Evolutionary conservation across 2,888 invertebrate genomes (phyloP), one percentile per base, ranked within the genome.

Genomic region (Ophioninae sp.): DNA sequence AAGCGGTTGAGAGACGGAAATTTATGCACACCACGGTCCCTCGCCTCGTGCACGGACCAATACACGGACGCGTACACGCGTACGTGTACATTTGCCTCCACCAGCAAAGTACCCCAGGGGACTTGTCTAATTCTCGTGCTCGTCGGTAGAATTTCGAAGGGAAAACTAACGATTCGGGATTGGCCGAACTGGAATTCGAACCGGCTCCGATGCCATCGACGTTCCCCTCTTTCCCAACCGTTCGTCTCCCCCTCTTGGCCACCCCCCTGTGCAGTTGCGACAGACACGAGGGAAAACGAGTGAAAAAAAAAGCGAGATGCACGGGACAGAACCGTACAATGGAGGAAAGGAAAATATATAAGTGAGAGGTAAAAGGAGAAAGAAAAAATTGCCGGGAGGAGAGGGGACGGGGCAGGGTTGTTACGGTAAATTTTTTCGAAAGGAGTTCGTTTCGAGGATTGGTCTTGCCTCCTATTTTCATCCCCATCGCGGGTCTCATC

Each of bases 121-220:
- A 82, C 63, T 74, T 78, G 58, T 74, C 82, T 82, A 79, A 79
- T 82, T 82, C 82, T 79, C 56, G 63, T 44, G 37, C 59, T 79
- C 74, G 79, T 74, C 59, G 79, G 74, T 79, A 71, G 59, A 79
- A 82, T 82, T 79, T 75, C 79, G 58, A 79, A 79, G 79, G 74
- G 82, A 79, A 82, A 82, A 79, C 79, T 82, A 79, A 79, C 82
- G 82, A 82, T 75, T 82, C 82, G 79, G 75, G 79, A 82, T 82
- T 79, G 82, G 79, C 82, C 74, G 79, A 30, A 30, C 30, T 75
- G 71, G 79, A 75, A 65, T 75, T 82, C 82, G 82, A 74, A 74
- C 79, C 51, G 79, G 64, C 71, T 68, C 44, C 74, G 65, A 79
- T 76, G 80, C 78, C 63, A 78, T 77, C 79, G 72, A 23, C 68